A percentile compares a stretch with the other conserved stretches of the same genome.
These are phyloP conservation scores for Hymenopus coronatus DNA, from an alignment of 2,888 invertebrate species.

Conservation along the genomic window DNA sequence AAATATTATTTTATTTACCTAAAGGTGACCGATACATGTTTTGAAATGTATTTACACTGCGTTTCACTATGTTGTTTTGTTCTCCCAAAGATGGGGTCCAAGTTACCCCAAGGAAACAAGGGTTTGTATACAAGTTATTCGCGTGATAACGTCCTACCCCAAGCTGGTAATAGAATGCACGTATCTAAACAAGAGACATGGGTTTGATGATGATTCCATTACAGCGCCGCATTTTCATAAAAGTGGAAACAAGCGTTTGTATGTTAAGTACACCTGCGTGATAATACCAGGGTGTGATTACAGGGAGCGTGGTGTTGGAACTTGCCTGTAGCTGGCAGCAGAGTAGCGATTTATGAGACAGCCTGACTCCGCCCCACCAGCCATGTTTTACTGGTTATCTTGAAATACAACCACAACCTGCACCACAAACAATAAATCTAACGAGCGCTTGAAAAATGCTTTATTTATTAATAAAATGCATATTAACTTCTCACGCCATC, in stretches of 20 bases:
- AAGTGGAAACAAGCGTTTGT: not conserved
- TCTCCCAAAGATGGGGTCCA: too few relatives aligned
- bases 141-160: too few relatives aligned
- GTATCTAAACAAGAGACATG: too few relatives aligned
- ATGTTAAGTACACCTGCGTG: not conserved
- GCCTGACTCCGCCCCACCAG: conserved; percentile 18
- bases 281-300: not conserved
- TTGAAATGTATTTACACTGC: too few relatives aligned
- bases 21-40: too few relatives aligned
- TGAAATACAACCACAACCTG: not conserved
- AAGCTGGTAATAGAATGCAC: too few relatives aligned
- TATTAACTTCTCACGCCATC: not conserved
- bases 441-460: conserved; percentile 1
- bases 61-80: too few relatives aligned
- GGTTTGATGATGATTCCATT: not conserved
- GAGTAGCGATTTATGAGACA: conserved; percentile 23
- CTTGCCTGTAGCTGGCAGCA: conserved; percentile 13
- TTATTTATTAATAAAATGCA: conserved; percentile 17
- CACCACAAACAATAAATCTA: conserved; percentile 13
- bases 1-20: too few relatives aligned
- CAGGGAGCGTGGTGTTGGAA: not conserved
- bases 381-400: conserved; percentile 1
- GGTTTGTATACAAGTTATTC: too few relatives aligned
- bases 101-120: too few relatives aligned
- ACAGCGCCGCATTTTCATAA: not conserved